These are phyloP conservation scores for Hippasteria phrygiana DNA, from an alignment of 53 echinoderm and acorn worm species.

Conservation along the genomic window DNA sequence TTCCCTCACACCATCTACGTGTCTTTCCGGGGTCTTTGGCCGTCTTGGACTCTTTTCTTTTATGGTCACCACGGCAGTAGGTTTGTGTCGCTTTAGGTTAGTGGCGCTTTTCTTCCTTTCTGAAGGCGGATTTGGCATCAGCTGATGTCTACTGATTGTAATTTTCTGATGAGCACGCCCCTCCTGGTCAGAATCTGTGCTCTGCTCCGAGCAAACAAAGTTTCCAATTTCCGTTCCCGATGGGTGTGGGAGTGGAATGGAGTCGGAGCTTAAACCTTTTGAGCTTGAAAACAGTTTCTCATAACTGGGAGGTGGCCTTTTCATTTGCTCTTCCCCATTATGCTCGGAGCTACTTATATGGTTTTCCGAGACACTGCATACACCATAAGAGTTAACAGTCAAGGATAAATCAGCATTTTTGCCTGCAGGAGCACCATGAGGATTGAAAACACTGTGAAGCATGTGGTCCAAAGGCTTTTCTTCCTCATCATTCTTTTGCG, in stretches of 20 bases:
- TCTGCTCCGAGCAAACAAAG: conserved; percentile 44
- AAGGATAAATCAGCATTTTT: neutral
- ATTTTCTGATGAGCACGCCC: neutral
- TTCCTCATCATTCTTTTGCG: neutral
- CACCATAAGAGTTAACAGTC: no score
- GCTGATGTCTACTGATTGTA: neutral
- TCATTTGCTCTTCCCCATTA: neutral
- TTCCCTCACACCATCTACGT: conserved; percentile 71
- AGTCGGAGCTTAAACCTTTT: neutral
- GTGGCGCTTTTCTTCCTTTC: neutral
- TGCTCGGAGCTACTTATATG: neutral
- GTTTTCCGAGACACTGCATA: no score
- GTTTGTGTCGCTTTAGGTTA: conserved; percentile 4
- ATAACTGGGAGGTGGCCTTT: conserved; percentile 5
- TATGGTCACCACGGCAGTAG: neutral
- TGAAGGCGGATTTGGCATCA: conserved; percentile 6
- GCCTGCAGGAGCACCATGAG: neutral
- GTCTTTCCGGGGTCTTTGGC: conserved; percentile 80
- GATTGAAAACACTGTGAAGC: no score
- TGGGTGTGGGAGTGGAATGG: conserved; percentile 27
- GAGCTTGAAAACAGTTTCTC: conserved; percentile 9
- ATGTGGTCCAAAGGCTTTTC: no score
- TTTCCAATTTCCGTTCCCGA: conserved; percentile 50
- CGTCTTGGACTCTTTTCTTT: conserved; percentile 35
- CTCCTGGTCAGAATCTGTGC: conserved; percentile 48